Conservation (phyloP, 2,797 vertebrate species). For the Sciurus carolinensis region DNA sequence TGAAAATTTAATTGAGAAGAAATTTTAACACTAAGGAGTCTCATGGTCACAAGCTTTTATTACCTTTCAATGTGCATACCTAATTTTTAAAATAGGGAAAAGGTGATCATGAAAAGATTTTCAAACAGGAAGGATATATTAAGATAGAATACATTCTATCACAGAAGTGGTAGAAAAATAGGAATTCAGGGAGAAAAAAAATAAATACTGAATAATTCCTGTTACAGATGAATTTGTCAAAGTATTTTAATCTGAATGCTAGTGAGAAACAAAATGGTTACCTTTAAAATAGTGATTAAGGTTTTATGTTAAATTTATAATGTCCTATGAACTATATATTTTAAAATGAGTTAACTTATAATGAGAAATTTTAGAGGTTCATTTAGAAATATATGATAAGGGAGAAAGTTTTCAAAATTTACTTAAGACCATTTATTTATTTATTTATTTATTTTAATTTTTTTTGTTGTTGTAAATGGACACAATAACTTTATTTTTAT, state of each 20-base stretch:
- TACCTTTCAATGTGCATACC: slow-evolving; percentile 4
- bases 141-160: not conserved
- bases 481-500: too few relatives aligned
- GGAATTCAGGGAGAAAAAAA: not conserved
- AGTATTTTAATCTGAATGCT: slow-evolving; percentile 24
- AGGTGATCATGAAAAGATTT: slow-evolving; percentile 24
- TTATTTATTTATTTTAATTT: too few relatives aligned
- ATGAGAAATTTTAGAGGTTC: slow-evolving; percentile 48
- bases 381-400: slow-evolving; percentile 16
- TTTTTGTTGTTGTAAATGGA: too few relatives aligned
- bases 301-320: slow-evolving; percentile 39
- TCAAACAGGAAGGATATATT: not conserved
- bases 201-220: slow-evolving; percentile 12
- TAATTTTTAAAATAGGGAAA: slow-evolving; percentile 26
- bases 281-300: slow-evolving; percentile 36
- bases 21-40: slow-evolving; percentile 9
- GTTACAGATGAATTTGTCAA: not conserved
- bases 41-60: slow-evolving; percentile 44
- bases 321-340: slow-evolving; percentile 17
- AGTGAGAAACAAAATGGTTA: slow-evolving; percentile 10
- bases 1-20: slow-evolving; percentile 56
- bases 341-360: slow-evolving; percentile 21
- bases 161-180: slow-evolving; percentile 28
- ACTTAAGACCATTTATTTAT: not conserved
- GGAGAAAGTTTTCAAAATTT: not conserved